Evolutionary conservation across 2,113 vertebrate genomes (phyloP).

Genomic region (Sigmodon hispidus): DNA sequence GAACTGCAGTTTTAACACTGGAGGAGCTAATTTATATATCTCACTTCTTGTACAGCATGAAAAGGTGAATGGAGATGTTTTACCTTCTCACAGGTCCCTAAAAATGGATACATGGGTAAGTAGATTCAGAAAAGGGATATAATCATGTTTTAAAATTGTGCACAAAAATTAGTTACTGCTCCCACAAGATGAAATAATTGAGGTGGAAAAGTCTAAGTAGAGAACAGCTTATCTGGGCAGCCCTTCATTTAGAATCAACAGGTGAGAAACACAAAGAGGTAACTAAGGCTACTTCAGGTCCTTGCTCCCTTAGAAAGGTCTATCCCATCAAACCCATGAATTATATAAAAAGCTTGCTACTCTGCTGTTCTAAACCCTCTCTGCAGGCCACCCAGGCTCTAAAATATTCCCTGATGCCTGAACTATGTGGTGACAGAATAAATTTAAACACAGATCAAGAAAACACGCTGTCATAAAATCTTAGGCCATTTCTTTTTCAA

Average conservation of each 20-base stretch:
- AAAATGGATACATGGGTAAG: background rate
- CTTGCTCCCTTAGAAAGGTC: background rate
- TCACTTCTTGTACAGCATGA: background rate
- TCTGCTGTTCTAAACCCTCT: background rate
- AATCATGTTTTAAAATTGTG: background rate
- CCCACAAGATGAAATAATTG: background rate
- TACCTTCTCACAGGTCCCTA: background rate
- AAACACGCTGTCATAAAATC: background rate
- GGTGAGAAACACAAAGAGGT: background rate
- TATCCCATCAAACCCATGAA: background rate
- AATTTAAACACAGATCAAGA: background rate
- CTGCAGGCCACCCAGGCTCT: background rate
- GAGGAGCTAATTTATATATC: background rate
- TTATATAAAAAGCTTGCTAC: background rate
- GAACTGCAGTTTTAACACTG: background rate
- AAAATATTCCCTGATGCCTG: background rate
- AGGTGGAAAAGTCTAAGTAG: background rate
- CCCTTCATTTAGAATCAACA: background rate
- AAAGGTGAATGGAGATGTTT: background rate
- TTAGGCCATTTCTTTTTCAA: background rate
- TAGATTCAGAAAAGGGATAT: constrained; percentile 22
- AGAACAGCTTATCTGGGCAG: background rate
- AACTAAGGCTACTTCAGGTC: no score
- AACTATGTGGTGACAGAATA: background rate
- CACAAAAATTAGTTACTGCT: background rate